Evolutionary conservation across 2,113 vertebrate species (phyloP).

Genomic region (Bambusicola thoracicus): DNA sequence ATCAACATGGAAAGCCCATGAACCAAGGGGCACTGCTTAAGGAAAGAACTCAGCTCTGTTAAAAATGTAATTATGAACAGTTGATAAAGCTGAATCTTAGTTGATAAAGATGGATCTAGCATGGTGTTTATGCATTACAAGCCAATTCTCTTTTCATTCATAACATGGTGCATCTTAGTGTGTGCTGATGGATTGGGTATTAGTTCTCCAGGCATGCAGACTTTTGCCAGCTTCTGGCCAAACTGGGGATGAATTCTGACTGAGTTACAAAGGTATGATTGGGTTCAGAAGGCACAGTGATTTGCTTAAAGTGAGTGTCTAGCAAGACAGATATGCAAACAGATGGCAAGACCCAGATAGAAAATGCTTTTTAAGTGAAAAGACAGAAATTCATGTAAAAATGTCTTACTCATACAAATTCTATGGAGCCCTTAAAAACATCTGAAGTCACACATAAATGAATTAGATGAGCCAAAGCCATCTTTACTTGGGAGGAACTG

Average conservation of each 20-base stretch:
- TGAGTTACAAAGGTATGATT: not conserved
- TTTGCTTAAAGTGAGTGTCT: constrained; percentile 42
- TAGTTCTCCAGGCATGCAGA: not conserved
- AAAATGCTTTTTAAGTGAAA: constrained; percentile 66
- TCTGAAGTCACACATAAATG: constrained; percentile 50
- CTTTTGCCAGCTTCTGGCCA: not conserved
- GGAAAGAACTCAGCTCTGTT: not conserved
- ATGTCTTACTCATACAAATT: constrained; percentile 52
- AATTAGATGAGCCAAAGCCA: constrained; percentile 22
- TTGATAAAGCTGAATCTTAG: not conserved
- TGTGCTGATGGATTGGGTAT: not conserved
- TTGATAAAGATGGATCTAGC: not conserved
- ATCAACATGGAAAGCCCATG: not conserved
- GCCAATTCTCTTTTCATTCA: not conserved
- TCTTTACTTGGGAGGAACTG: not conserved
- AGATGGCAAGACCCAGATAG: constrained; percentile 67
- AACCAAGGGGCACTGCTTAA: not conserved
- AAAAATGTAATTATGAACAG: not conserved
- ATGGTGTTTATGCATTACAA: not conserved
- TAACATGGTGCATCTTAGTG: not conserved
- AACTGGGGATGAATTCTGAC: not conserved
- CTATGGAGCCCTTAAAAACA: constrained; percentile 26
- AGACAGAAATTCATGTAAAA: constrained; percentile 42
- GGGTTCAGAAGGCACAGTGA: constrained; percentile 34
- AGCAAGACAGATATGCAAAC: constrained; percentile 67